Conservation (phyloP, 2,113 vertebrate genomes). For the Brachirus orientalis region DNA sequence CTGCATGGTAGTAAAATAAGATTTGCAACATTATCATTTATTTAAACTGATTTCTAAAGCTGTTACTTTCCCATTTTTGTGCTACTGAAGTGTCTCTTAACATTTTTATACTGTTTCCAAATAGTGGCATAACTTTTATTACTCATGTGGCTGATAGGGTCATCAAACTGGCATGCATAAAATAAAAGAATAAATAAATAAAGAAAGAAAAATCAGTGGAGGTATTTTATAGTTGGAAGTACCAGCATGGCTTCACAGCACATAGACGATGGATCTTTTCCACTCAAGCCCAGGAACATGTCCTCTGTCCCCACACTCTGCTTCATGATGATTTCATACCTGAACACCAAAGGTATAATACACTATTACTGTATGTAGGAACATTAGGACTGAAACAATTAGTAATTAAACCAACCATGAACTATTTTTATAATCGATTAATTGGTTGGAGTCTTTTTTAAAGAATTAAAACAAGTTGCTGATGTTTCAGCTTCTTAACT, state of each 20-base stretch:
- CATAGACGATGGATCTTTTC: slow-evolving; percentile 91
- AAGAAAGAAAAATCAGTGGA: not conserved
- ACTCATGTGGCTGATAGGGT: too few relatives aligned
- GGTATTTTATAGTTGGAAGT: slow-evolving; percentile 24
- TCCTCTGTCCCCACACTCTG: slow-evolving; percentile 92
- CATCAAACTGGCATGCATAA: not conserved
- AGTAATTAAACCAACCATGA: not conserved
- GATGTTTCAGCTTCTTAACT: too few relatives aligned
- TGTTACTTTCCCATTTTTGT: not conserved
- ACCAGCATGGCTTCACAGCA: slow-evolving; percentile 94
- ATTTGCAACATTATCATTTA: not conserved
- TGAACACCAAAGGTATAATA: slow-evolving; percentile 62
- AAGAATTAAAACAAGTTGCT: too few relatives aligned
- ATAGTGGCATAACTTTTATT: too few relatives aligned
- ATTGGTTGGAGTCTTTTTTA: too few relatives aligned
- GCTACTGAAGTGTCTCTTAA: not conserved
- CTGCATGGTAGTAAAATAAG: too few relatives aligned
- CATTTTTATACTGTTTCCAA: not conserved
- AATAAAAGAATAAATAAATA: not conserved
- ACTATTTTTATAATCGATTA: too few relatives aligned
- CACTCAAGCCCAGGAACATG: slow-evolving; percentile 88
- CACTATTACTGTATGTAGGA: not conserved
- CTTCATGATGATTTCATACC: slow-evolving; percentile 90
- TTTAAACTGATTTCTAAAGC: not conserved
- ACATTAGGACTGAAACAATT: not conserved